Evolutionary conservation across 1,140 invertebrate genomes (phyloP).

Genomic region (Ctenoplectra terminalis): DNA sequence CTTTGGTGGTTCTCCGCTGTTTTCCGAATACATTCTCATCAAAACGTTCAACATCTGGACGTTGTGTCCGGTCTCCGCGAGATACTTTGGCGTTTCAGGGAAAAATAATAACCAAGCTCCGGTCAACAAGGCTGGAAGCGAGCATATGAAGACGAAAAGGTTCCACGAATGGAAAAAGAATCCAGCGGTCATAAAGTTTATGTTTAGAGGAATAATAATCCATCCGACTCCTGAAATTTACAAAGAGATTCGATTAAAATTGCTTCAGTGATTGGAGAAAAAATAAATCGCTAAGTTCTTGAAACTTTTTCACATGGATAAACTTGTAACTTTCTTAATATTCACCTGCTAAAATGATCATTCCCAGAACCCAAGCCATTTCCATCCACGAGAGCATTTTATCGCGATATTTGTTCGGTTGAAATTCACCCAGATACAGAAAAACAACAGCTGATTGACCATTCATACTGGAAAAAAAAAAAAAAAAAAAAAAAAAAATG

Average conservation of each 20-base stretch:
- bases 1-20: constrained; percentile 75
- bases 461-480: constrained; percentile 64
- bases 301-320: no score
- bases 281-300: no score
- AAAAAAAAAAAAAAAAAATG: no score
- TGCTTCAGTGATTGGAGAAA: no score
- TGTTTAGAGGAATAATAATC: constrained; percentile 75
- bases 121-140: constrained; percentile 71
- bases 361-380: constrained; percentile 74
- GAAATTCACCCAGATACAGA: constrained; percentile 80
- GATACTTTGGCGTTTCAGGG: constrained; percentile 86
- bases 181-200: constrained; percentile 48
- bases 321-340: not conserved
- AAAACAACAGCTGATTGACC: constrained; percentile 76
- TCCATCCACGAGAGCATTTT: constrained; percentile 78
- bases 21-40: constrained; percentile 77
- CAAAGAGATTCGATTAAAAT: no score
- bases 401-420: constrained; percentile 74
- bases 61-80: constrained; percentile 81
- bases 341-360: constrained; percentile 73
- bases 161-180: constrained; percentile 80
- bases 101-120: constrained; percentile 80
- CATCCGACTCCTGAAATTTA: constrained; percentile 76
- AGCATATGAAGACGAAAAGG: constrained; percentile 76
- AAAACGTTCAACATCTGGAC: constrained; percentile 79